Evolutionary conservation across 2,113 vertebrate species (phyloP).

Genomic region (Tetrax tetrax): DNA sequence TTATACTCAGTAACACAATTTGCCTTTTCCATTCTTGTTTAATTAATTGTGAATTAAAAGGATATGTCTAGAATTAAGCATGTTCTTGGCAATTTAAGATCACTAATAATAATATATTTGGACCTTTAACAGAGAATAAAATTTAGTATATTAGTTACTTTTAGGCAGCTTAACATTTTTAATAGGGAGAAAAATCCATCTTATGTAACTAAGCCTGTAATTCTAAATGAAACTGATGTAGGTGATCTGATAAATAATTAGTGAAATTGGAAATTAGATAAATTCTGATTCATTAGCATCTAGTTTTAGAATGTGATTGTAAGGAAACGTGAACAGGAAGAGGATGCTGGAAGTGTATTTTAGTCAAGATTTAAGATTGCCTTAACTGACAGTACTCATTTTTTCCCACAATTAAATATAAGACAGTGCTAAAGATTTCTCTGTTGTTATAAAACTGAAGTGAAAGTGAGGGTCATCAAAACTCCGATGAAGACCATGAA

Average conservation of each 20-base stretch:
- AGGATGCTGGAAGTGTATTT: not conserved
- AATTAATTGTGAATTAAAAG: constrained; percentile 2
- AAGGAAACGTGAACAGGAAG: not conserved
- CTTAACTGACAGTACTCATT: not conserved
- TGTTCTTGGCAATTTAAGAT: not conserved
- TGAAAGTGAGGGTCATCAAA: not conserved
- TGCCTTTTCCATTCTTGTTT: not conserved
- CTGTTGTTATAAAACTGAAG: not conserved
- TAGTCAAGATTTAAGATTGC: not conserved
- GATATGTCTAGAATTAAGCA: not conserved
- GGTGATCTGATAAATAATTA: constrained; percentile 1
- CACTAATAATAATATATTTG: constrained; percentile 11
- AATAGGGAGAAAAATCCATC: not conserved
- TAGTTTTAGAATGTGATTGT: not conserved
- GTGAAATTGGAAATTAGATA: not conserved
- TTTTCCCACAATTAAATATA: not conserved
- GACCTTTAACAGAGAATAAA: constrained; percentile 9
- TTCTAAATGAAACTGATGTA: constrained; percentile 26
- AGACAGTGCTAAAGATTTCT: not conserved
- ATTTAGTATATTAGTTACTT: constrained; percentile 22
- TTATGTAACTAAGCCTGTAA: constrained; percentile 15
- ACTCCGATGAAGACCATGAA: not conserved
- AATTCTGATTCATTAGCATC: not conserved
- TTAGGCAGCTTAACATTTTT: constrained; percentile 7
- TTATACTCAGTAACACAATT: not conserved